phyloP scores from a whole-genome alignment of 2,797 vertebrate species.

The Numenius phaeopus region DNA sequence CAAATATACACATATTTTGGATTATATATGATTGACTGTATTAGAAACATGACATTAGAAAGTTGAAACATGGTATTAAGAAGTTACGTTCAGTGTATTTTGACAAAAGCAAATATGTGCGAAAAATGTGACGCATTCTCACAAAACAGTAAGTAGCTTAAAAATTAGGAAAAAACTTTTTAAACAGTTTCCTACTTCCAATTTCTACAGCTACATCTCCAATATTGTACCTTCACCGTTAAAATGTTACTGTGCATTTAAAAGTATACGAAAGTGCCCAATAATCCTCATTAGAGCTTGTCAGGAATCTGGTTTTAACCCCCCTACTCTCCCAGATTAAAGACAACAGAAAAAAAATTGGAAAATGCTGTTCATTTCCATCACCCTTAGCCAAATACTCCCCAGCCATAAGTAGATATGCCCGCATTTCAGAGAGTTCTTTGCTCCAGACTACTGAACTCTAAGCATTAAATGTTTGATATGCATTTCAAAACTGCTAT shows the following conservation, averaged over 20 bases:
- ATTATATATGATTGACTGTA: background rate
- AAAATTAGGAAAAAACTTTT: background rate
- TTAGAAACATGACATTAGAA: background rate
- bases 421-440: background rate
- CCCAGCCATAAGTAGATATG: rapidly evolving
- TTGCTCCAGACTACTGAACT: background rate
- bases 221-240: background rate
- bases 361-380: background rate
- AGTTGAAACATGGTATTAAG: background rate
- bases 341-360: background rate
- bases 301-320: background rate
- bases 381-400: background rate
- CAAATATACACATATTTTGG: background rate
- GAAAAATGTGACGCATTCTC: rapidly evolving
- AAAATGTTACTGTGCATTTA: background rate
- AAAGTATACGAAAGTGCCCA: background rate
- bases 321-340: background rate
- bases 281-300: background rate
- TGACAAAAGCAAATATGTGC: background rate
- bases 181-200: background rate
- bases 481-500: background rate
- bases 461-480: background rate
- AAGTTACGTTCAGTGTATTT: background rate
- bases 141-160: background rate
- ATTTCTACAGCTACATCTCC: background rate